Evolutionary conservation across 2,888 invertebrate species (phyloP).

Genomic region (Andrena dorsata): DNA sequence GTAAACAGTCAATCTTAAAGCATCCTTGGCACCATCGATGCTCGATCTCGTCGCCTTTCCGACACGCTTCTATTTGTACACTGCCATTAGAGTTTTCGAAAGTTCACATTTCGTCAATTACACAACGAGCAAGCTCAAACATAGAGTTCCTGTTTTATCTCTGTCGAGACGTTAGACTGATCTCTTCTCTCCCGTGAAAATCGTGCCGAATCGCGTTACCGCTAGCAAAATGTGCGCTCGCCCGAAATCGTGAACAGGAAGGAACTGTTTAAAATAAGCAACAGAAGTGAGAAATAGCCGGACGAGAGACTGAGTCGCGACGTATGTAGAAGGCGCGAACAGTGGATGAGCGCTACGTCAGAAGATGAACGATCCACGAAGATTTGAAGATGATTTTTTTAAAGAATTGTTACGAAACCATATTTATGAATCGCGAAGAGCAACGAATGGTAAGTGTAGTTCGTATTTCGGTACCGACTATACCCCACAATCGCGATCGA

Average conservation of each 20-base stretch:
- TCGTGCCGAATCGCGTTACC: not conserved
- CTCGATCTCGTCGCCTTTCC: conserved; percentile 2
- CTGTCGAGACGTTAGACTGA: not conserved
- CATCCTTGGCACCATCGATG: conserved; percentile 33
- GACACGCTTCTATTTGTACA: conserved; percentile 2
- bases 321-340: conserved; percentile 17
- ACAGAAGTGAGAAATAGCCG: not conserved
- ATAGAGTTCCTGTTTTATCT: conserved; percentile 2
- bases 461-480: conserved; percentile 20
- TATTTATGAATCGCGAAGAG: conserved; percentile 28
- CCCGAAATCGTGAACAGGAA: not conserved
- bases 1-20: not conserved
- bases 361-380: not conserved
- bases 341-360: conserved; percentile 46
- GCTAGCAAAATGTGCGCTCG: conserved; percentile 18
- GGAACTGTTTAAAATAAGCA: not conserved
- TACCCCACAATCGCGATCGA: not conserved
- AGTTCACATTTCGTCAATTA: conserved; percentile 30
- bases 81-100: conserved; percentile 29
- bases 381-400: conserved; percentile 17
- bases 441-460: conserved; percentile 44
- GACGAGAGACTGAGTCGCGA: conserved; percentile 38
- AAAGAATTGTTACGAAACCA: conserved; percentile 35
- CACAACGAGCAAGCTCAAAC: conserved; percentile 29
- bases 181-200: not conserved